Base-by-base conservation (phyloP, 2,113 vertebrate genomes). In the Eclectus roratus region DNA sequence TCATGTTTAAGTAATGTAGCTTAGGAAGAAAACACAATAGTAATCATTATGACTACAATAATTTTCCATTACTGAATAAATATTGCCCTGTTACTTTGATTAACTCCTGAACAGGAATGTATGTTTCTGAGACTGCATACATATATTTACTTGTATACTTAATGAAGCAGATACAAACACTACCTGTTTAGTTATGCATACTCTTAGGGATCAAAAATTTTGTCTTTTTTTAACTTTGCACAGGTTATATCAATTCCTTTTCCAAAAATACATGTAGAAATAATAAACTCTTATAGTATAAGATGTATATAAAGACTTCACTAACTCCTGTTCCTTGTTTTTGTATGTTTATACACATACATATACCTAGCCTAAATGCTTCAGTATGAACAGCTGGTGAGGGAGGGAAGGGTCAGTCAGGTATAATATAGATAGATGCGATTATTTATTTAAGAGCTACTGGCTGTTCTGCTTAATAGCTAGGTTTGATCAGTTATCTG, bases 401-500 rank as follows among this genome's bases (percentile, higher is more conserved):
- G 13, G 29, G 82, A 44, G 29, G 64, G 66, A 79, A 79, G 27
- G 47, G 17, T 74, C 15, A 27, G 43, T 82, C 60, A 85, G 43
- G 58, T 35, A 81, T 89, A 91, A 88, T 92, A 93, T 10, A 94
- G 91, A 85, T 95, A 96, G 72, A 87, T 88, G 46, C 66, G 87
- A 92, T 88, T 87, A 76, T 95, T 95, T 64, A 68, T 94, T 91
- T 88, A 80, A 97, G 91, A 94, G 73, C 93, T 96, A 88, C 93
- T 96, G 96, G n/a, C 84, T 72, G 43, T 24, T 39, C 89, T 90
- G 86, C 94, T 93, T 94, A 91, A 96, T 91, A 94, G 79, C 93
- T 92, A 91, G 95, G 69, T 91, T 97, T 84, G 90, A 93, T 96
- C 93, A 84, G 71, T 96, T 97, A 98, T 98, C 94, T 86, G 97